Evolutionary conservation across 2,113 vertebrate species (phyloP), one percentile per base, ranked within the genome.

Genomic region (Talpa occidentalis): DNA sequence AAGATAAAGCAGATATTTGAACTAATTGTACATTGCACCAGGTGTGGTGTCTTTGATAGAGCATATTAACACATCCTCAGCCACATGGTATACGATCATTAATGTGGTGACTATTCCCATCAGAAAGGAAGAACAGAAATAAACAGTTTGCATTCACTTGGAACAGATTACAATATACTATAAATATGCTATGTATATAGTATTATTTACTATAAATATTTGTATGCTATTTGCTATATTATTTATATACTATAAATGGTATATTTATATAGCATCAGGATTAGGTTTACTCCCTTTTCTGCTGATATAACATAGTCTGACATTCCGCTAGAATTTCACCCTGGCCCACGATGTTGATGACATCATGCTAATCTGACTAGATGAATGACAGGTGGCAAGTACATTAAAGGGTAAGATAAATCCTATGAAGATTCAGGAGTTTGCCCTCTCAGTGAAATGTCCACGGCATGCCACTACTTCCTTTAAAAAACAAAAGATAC

Each of bases 1-100:
- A 86, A 90, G 10, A 21, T 56, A 88, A 90, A 56, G 32, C 49
- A 90, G 86, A 76, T 72, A 94, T 54, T 70, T 92, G 35, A 1
- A 26, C 62, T 86, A 49, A 52, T 47, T 60, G 16, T 22, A 70
- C 37, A 69, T 35, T 77, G 40, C 62, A 21, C 35, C 73, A 94
- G 64, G 49, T 83, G 64, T 28, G 3, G 54, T 30, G 28, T 73
- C 44, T 88, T 62, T 37, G 30, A 77, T 17, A 83, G 70, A 88
- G 40, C 32, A 74, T 47, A 70, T 44, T 62, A 87, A 69, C 35
- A 81, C 74, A 1, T 62, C 52, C 42, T 91, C 24, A 40, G 15
- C 32, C 35, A 80, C 14, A 54, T 74, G 66, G 32, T 42, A 74
- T 32, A 85, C 28, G 54, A 42, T 69, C 59, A 88, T 66, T 56